Base-by-base conservation (phyloP, 2,113 vertebrate species). In the Kobus ellipsiprymnus region DNA sequence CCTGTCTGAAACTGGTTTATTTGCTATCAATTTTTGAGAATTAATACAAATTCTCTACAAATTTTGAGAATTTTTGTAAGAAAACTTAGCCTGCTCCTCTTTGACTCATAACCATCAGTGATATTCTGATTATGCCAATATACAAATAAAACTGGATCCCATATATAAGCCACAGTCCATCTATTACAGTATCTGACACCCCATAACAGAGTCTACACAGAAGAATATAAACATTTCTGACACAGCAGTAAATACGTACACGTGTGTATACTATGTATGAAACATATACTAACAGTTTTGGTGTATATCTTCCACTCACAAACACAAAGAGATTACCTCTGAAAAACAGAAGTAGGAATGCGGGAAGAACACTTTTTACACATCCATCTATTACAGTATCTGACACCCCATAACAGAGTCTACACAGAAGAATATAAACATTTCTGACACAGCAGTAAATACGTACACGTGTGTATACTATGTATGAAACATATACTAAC, bases 1-100 rank as follows among this genome's bases (percentile, higher is more conserved):
- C 96, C 96, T 93, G 6, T 74, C 78, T 90, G 13, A 97, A 90
- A 90, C 23, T 62, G 7, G 14, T 93, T 97, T 94, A 46, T 44
- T 95, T 94, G 71, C 91, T 86, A 21, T 95, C 81, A 87, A 50
- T 40, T 93, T n/a, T 59, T 59, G 57, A 59, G 25, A 59, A 27
- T 12, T 59, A 10, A 59, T 59, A 59, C 57, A 59, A 59, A 59
- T 59, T 59, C 57, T 59, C 57, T 80, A 46, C 0, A 11, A 71
- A 96, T 55, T 87, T 85, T 82, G 59, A 55, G 46, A 50, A 52
- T 50, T 88, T 91, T 90, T 90, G 21, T 50, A 52, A 60, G 10
- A 93, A 96, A 95, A 80, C 33, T 91, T 82, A 87, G 21, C 30
- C 46, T 62, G 33, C 5, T 60, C 40, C 46, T 92, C 81, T 87